A percentile compares a stretch with the other conserved stretches of the same genome.
These are phyloP conservation scores for Melopsittacus undulatus DNA, from an alignment of 2,797 vertebrate genomes.

Conservation along the genomic window DNA sequence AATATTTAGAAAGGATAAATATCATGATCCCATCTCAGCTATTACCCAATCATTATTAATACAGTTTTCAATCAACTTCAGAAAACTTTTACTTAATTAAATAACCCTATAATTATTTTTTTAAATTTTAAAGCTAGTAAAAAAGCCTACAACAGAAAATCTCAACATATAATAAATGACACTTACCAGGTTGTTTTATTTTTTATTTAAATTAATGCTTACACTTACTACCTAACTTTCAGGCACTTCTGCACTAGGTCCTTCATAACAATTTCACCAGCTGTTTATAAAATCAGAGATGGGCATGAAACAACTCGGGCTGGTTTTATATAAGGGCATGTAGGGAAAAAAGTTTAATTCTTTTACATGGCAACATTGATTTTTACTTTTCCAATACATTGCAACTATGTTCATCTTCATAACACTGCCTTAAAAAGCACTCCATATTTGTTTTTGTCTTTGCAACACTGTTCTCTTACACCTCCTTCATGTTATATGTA, in stretches of 20 bases:
- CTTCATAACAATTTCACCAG: not conserved
- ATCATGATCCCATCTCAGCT: not conserved
- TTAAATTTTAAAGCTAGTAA: not conserved
- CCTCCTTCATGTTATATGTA: no score
- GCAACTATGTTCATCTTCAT: not conserved
- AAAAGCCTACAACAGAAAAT: not conserved
- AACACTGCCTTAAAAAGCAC: not conserved
- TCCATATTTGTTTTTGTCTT: not conserved
- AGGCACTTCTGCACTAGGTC: not conserved
- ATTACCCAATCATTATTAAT: not conserved
- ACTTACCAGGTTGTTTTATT: not conserved
- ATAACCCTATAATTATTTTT: fast-evolving
- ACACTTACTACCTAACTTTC: not conserved
- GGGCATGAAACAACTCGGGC: not conserved
- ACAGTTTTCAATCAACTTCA: not conserved
- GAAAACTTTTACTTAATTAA: not conserved
- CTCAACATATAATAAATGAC: not conserved
- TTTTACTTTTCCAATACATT: not conserved
- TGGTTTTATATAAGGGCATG: fast-evolving
- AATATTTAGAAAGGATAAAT: not conserved
- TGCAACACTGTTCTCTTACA: not conserved
- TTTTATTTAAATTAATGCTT: not conserved
- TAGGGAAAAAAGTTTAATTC: not conserved
- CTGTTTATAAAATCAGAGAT: not conserved
- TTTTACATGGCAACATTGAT: not conserved